Conservation (phyloP, 2,797 vertebrate species). For the Pipistrellus pipistrellus region DNA sequence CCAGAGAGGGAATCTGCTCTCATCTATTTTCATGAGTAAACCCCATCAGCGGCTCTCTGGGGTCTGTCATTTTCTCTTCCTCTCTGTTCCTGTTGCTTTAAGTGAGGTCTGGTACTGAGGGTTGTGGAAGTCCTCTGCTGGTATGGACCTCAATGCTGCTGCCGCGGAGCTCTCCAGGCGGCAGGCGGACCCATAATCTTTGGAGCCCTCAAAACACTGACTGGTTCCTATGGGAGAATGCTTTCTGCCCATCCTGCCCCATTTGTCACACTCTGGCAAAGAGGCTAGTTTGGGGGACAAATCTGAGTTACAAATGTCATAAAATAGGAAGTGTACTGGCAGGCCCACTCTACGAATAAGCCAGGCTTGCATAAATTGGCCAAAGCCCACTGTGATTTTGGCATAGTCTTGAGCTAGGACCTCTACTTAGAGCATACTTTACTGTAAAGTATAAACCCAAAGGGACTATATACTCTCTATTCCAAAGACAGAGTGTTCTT, state of each 20-base stretch:
- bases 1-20: not conserved
- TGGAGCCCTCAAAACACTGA: not conserved
- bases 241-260: not conserved
- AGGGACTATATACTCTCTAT: not conserved
- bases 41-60: not conserved
- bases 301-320: not conserved
- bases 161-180: fast-evolving
- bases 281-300: not conserved
- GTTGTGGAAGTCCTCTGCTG: not conserved
- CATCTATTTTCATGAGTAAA: not conserved
- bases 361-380: not conserved
- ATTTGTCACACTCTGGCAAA: not conserved
- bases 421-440: not conserved
- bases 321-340: not conserved
- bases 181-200: not conserved
- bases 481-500: not conserved
- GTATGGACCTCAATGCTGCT: fast-evolving
- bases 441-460: not conserved
- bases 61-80: not conserved
- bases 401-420: not conserved
- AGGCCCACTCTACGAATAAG: not conserved
- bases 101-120: not conserved
- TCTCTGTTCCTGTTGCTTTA: not conserved
- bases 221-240: not conserved
- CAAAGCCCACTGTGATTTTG: not conserved